phyloP scores from a whole-genome alignment of 1,140 invertebrate genomes.

The Drosophila rufa region DNA sequence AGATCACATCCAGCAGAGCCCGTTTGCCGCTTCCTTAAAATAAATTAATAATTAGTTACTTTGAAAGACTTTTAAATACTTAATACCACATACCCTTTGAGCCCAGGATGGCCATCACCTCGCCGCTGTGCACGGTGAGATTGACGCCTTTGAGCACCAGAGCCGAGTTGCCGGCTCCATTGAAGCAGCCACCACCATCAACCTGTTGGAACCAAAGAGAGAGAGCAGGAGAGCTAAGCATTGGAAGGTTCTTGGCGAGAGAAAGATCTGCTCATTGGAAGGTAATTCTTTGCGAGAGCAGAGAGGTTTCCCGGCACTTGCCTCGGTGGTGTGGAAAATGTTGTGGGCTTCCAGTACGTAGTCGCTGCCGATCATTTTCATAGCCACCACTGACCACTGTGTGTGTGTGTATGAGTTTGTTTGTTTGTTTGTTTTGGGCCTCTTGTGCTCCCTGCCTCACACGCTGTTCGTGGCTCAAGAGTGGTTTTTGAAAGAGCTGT shows the following conservation, averaged over 20 bases:
- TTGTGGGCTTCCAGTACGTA: slow-evolving; percentile 94
- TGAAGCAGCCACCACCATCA: slow-evolving; percentile 92
- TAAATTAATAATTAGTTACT: too few species aligned
- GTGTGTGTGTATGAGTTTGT: neutral
- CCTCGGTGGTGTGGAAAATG: slow-evolving; percentile 95
- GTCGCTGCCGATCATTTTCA: slow-evolving; percentile 91
- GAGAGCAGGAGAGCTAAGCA: slow-evolving; percentile 39
- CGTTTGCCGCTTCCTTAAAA: slow-evolving; percentile 93
- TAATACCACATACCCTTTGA: slow-evolving; percentile 90
- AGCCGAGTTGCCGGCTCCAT: slow-evolving; percentile 92
- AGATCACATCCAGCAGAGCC: slow-evolving; percentile 95
- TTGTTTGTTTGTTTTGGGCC: slow-evolving; percentile 62
- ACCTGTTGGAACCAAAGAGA: slow-evolving; percentile 86
- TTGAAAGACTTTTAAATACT: neutral
- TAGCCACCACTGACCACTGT: slow-evolving; percentile 52
- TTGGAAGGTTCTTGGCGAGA: slow-evolving; percentile 28
- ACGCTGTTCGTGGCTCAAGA: slow-evolving; percentile 60
- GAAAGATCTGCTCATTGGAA: slow-evolving; percentile 44
- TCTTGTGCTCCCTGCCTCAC: slow-evolving; percentile 40
- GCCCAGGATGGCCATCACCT: slow-evolving; percentile 95
- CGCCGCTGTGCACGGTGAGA: slow-evolving; percentile 94
- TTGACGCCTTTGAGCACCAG: slow-evolving; percentile 96
- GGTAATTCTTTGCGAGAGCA: neutral
- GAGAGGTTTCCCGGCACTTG: slow-evolving; percentile 85
- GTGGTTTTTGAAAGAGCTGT: slow-evolving; percentile 20